phyloP scores from a whole-genome alignment of 1,140 invertebrate genomes.

The Drosophila arizonae region DNA sequence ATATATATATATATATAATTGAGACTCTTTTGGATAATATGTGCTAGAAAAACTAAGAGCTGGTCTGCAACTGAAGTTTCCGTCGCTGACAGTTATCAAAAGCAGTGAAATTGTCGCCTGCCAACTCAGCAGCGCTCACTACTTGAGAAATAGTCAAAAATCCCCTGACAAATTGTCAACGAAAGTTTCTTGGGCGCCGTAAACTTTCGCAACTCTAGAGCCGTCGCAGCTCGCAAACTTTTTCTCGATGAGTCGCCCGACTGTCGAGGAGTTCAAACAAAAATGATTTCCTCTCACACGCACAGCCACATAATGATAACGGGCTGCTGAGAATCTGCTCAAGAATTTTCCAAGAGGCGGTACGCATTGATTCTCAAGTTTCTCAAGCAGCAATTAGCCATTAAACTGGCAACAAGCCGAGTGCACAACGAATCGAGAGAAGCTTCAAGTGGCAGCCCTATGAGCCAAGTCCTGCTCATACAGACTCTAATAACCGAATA shows the following conservation, averaged over 20 bases:
- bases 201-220: constrained; percentile 34
- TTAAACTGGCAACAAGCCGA: constrained; percentile 6
- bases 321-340: constrained; percentile 39
- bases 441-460: background rate
- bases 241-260: constrained; percentile 19
- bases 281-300: constrained; percentile 56
- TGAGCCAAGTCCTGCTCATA: background rate
- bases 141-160: constrained; percentile 59
- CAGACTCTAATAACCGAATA: background rate
- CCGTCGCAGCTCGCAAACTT: constrained; percentile 55
- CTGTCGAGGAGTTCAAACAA: constrained; percentile 60
- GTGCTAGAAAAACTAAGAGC: constrained; percentile 40
- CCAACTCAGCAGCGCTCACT: constrained; percentile 39
- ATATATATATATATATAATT: constrained; percentile 6
- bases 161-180: constrained; percentile 74
- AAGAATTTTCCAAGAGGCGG: constrained; percentile 37
- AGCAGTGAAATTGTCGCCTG: constrained; percentile 31
- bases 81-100: constrained; percentile 56
- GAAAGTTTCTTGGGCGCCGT: constrained; percentile 56
- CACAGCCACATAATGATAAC: constrained; percentile 12
- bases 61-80: constrained; percentile 42
- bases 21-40: constrained; percentile 51
- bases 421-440: background rate
- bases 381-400: constrained; percentile 68
- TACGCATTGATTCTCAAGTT: constrained; percentile 21